Evolutionary conservation across 2,888 invertebrate genomes (phyloP).

Genomic region (Andrena camellia): DNA sequence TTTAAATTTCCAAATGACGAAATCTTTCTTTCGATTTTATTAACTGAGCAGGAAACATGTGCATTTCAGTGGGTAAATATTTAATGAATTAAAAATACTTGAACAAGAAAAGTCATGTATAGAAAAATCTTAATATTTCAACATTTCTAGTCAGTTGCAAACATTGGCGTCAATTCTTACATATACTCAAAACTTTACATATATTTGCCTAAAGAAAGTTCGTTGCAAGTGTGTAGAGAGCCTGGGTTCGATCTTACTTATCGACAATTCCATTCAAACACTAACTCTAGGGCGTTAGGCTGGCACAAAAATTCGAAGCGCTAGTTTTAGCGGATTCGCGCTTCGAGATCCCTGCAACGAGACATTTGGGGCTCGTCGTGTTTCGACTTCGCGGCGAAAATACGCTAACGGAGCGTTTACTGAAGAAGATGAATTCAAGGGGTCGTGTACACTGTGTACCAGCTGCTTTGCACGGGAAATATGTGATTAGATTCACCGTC

Average conservation of each 20-base stretch:
- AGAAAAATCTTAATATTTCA: too few species aligned
- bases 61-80: too few species aligned
- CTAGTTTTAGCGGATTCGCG: conserved; percentile 92
- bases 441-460: conserved; percentile 98
- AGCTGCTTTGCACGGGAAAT: conserved; percentile 95
- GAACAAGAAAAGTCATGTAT: too few species aligned
- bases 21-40: too few species aligned
- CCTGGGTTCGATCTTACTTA: too few species aligned
- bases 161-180: too few species aligned
- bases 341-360: conserved; percentile 95
- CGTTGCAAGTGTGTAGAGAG: not conserved
- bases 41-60: too few species aligned
- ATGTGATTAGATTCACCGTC: conserved; percentile 97
- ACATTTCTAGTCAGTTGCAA: too few species aligned
- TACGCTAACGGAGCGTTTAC: conserved; percentile 93
- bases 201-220: not conserved
- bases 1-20: too few species aligned
- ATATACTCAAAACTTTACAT: not conserved
- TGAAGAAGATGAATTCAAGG: conserved; percentile 94
- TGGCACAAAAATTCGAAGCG: conserved; percentile 96
- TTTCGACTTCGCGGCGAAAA: conserved; percentile 95
- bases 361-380: conserved; percentile 95
- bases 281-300: conserved; percentile 90
- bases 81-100: too few species aligned
- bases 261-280: not conserved